Evolutionary conservation across 2,113 vertebrate species (phyloP).

Genomic region (Megalops atlanticus): DNA sequence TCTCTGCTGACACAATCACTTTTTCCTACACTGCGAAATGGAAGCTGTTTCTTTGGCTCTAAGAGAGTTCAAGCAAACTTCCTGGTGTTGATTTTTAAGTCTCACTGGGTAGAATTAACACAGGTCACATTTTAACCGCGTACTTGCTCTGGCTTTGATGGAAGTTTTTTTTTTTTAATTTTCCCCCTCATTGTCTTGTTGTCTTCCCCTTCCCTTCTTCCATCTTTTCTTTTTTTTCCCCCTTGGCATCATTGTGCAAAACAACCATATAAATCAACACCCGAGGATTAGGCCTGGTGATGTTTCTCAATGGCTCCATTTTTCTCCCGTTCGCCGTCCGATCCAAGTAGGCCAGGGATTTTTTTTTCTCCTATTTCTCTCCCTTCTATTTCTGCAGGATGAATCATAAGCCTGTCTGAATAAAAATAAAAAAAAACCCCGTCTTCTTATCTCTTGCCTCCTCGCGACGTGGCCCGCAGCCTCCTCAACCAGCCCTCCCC

Average conservation of each 20-base stretch:
- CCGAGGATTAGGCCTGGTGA: neutral
- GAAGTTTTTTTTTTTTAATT: conserved; percentile 12
- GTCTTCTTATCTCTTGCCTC: neutral
- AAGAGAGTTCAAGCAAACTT: neutral
- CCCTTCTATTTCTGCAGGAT: neutral
- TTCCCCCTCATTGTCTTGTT: neutral
- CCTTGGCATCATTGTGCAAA: neutral
- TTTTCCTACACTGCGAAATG: neutral
- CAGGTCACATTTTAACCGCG: neutral
- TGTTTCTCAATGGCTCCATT: neutral
- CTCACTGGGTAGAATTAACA: neutral
- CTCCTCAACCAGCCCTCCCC: neutral
- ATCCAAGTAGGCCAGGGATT: neutral
- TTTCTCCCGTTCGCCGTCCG: neutral
- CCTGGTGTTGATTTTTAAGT: neutral
- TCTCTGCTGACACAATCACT: conserved; percentile 10
- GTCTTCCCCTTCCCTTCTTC: neutral
- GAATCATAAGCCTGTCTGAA: neutral
- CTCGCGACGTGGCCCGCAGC: too few species aligned
- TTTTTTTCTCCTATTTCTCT: neutral
- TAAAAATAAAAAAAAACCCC: too few species aligned
- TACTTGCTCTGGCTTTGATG: neutral
- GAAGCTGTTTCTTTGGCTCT: neutral
- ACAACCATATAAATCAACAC: neutral
- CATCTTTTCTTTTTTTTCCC: neutral